phyloP scores from a whole-genome alignment of 2,797 vertebrate genomes.

The Leontocebus nigricollis region DNA sequence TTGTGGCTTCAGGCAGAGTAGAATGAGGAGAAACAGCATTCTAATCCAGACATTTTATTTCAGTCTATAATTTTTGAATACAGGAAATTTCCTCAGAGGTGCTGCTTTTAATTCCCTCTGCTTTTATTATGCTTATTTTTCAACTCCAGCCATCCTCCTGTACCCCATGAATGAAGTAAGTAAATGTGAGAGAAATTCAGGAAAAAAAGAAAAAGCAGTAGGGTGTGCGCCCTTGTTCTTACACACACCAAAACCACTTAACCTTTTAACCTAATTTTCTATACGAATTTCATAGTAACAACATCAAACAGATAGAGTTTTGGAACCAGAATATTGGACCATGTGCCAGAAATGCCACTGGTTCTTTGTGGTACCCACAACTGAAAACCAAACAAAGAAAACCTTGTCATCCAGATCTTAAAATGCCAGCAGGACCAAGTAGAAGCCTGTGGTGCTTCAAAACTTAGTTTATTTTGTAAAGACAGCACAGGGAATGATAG shows the following conservation, averaged over 20 bases:
- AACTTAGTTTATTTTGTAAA: background rate
- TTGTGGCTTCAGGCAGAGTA: background rate
- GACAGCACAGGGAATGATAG: background rate
- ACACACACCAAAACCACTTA: background rate
- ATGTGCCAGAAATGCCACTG: background rate
- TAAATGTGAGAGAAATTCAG: background rate
- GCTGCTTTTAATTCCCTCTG: background rate
- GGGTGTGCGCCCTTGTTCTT: background rate
- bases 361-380: background rate
- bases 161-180: background rate
- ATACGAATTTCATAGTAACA: background rate
- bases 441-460: background rate
- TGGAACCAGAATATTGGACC: background rate
- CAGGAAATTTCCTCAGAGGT: background rate
- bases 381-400: background rate
- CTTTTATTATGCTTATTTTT: background rate
- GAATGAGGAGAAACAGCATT: background rate
- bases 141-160: background rate
- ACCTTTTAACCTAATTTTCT: background rate
- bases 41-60: background rate
- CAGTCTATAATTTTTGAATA: background rate
- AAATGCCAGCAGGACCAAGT: background rate
- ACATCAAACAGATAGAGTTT: background rate
- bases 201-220: background rate
- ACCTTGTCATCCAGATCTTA: background rate